These are phyloP conservation scores for Psilanteris sp. DNA, from an alignment of 1,140 invertebrate genomes.

Conservation along the genomic window DNA sequence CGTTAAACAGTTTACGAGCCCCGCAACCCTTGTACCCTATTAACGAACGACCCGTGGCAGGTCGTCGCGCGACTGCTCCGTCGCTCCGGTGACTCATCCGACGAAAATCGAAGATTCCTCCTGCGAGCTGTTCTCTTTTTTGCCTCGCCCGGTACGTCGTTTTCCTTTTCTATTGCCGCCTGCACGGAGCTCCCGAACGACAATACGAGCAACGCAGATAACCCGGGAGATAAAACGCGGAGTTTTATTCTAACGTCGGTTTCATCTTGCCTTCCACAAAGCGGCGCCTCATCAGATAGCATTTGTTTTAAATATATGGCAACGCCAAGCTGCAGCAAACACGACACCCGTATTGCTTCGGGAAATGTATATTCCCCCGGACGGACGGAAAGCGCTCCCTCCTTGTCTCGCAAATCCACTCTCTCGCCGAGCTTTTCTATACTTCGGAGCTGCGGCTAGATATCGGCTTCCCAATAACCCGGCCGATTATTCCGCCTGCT, in stretches of 20 bases:
- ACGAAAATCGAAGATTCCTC: constrained; percentile 37
- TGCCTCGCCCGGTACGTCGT: background rate
- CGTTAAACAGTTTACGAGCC: too few species aligned
- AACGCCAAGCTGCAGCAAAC: constrained; percentile 22
- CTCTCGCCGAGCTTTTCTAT: constrained; percentile 61
- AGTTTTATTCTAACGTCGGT: constrained; percentile 63
- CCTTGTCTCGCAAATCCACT: constrained; percentile 57
- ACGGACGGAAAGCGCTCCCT: constrained; percentile 3
- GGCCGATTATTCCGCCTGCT: constrained; percentile 70
- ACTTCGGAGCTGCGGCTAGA: constrained; percentile 75
- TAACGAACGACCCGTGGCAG: constrained; percentile 5
- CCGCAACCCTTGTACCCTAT: too few species aligned
- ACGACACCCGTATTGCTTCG: constrained; percentile 49
- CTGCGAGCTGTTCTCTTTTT: constrained; percentile 3
- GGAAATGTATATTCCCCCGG: constrained; percentile 26
- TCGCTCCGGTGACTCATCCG: constrained; percentile 34
- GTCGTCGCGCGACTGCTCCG: too few species aligned
- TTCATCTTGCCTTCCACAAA: constrained; percentile 76
- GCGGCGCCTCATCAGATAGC: constrained; percentile 78
- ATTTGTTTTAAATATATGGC: constrained; percentile 80
- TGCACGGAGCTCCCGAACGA: constrained; percentile 15
- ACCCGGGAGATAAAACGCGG: constrained; percentile 51
- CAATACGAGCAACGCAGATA: constrained; percentile 61
- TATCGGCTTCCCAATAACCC: constrained; percentile 80
- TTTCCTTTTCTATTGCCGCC: constrained; percentile 11